phyloP scores from a whole-genome alignment of 2,797 vertebrate genomes.

The Coluber constrictor region DNA sequence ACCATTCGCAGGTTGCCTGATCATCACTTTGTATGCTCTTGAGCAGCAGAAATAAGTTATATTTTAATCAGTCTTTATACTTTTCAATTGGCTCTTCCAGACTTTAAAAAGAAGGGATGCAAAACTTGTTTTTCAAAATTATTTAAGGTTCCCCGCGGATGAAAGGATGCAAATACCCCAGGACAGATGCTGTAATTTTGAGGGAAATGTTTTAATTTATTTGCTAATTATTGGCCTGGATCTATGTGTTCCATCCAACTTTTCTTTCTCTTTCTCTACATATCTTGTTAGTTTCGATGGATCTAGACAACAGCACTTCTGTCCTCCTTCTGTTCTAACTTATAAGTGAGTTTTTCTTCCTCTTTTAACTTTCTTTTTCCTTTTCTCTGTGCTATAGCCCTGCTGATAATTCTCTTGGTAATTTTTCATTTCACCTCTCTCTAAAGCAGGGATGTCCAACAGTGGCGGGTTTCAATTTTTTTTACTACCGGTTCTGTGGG shows the following conservation, averaged over 20 bases:
- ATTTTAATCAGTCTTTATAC: not conserved
- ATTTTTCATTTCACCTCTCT: not conserved
- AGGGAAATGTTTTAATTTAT: not conserved
- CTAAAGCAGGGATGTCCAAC: not conserved
- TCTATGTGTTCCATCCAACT: not conserved
- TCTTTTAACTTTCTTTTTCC: not conserved
- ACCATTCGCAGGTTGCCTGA: not conserved
- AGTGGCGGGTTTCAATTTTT: no score
- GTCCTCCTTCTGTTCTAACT: slow-evolving; percentile 71
- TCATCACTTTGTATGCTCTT: not conserved
- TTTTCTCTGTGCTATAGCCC: not conserved
- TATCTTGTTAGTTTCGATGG: slow-evolving; percentile 74
- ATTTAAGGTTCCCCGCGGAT: not conserved
- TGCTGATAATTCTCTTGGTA: not conserved
- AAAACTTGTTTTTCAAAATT: not conserved
- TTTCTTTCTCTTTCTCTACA: slow-evolving; percentile 55
- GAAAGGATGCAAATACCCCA: not conserved
- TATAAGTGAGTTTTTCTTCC: slow-evolving; percentile 78
- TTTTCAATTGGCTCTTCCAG: not conserved
- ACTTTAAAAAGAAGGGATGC: not conserved
- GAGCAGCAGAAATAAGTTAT: not conserved
- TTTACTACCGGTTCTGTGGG: no score
- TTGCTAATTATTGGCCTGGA: not conserved
- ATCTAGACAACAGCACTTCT: slow-evolving; percentile 74
- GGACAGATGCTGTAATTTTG: not conserved